phyloP scores from a whole-genome alignment of 2,113 vertebrate genomes.

The Melanocharis versteri region DNA sequence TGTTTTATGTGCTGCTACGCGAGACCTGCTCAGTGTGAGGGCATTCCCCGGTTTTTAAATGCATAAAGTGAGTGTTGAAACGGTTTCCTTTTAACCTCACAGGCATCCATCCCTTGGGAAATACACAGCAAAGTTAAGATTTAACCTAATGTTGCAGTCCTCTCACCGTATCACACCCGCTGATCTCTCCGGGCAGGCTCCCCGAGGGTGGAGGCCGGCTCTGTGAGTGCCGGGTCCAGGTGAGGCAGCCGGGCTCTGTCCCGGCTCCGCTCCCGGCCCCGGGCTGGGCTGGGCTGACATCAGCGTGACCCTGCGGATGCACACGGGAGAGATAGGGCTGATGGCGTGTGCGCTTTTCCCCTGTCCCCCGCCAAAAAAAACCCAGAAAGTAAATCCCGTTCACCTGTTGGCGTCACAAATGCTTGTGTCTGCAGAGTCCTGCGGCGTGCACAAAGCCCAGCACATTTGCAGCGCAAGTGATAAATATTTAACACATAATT shows the following conservation, averaged over 20 bases:
- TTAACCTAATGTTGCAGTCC: rapidly evolving
- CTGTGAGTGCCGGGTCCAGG: neutral
- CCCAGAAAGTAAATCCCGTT: neutral
- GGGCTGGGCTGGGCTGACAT: neutral
- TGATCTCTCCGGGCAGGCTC: no score
- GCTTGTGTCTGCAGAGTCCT: neutral
- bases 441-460: neutral
- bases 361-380: rapidly evolving
- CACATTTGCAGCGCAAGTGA: neutral
- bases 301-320: neutral
- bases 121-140: neutral
- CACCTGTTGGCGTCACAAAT: neutral
- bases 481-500: neutral
- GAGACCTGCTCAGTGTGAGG: neutral
- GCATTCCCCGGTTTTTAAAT: rapidly evolving
- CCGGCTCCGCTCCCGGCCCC: neutral
- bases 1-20: rapidly evolving
- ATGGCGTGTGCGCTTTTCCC: neutral
- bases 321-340: no score
- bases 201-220: rapidly evolving
- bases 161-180: rapidly evolving
- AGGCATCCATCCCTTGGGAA: neutral
- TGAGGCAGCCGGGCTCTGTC: rapidly evolving
- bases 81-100: neutral
- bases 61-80: neutral